A percentile compares a stretch with the other conserved stretches of the same genome.
Evolutionary conservation across 2,113 vertebrate genomes (phyloP).

Genomic region (Xerus inauris): DNA sequence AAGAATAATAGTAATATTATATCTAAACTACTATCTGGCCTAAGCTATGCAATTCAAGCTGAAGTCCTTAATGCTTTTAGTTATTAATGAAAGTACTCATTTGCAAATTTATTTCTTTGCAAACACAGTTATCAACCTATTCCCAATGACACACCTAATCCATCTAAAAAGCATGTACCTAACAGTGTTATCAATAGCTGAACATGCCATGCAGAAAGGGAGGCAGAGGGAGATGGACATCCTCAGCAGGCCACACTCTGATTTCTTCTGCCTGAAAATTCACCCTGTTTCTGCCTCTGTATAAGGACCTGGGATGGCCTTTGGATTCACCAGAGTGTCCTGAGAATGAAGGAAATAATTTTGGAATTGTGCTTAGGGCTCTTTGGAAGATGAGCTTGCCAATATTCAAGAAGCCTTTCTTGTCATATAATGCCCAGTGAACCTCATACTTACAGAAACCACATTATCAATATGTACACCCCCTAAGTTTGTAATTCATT

Average conservation of each 20-base stretch:
- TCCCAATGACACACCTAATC: not conserved
- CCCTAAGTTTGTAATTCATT: not conserved
- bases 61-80: not conserved
- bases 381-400: not conserved
- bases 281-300: not conserved
- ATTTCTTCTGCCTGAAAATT: not conserved
- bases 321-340: not conserved
- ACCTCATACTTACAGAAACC: not conserved
- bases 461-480: not conserved
- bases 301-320: not conserved
- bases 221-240: not conserved
- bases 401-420: not conserved
- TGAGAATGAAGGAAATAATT: not conserved
- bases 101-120: not conserved
- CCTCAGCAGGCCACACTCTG: not conserved
- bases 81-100: not conserved
- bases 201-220: not conserved
- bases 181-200: not conserved
- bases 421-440: not conserved
- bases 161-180: constrained; percentile 16
- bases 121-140: not conserved
- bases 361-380: not conserved
- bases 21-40: not conserved
- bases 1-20: not conserved
- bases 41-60: not conserved